These are phyloP conservation scores for Mellivora capensis DNA, from an alignment of 2,113 vertebrate species.

Conservation along the genomic window DNA sequence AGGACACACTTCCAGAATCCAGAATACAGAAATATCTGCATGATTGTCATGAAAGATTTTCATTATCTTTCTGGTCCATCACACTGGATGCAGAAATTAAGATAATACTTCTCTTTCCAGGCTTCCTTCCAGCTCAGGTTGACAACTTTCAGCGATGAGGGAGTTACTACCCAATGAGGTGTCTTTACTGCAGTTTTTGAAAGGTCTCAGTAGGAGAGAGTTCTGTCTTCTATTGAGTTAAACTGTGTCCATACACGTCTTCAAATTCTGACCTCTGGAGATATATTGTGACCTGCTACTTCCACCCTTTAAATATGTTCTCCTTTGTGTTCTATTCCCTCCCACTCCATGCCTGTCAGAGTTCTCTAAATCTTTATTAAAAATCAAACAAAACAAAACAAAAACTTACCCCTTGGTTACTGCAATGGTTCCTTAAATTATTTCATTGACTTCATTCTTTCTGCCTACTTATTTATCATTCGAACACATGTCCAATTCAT, in stretches of 20 bases:
- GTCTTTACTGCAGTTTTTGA: not conserved
- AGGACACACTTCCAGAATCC: not conserved
- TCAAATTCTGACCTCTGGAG: not conserved
- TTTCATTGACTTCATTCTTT: not conserved
- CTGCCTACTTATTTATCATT: not conserved
- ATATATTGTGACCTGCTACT: not conserved
- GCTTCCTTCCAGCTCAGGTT: not conserved
- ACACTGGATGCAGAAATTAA: not conserved
- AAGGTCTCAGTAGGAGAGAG: not conserved
- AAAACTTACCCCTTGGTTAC: not conserved
- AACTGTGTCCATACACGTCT: not conserved
- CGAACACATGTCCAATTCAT: not conserved
- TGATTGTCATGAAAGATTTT: not conserved
- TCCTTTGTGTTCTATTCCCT: not conserved
- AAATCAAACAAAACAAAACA: not conserved
- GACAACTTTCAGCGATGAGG: not conserved
- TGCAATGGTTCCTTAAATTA: not conserved
- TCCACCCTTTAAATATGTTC: not conserved
- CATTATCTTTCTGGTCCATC: not conserved
- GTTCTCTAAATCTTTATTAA: not conserved
- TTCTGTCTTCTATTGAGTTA: not conserved
- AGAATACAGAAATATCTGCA: not conserved
- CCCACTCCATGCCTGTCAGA: not conserved
- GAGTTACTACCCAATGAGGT: not conserved
- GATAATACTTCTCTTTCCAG: not conserved